Conservation (phyloP, 2,888 invertebrate species). For the Lacanobia wlatinum region DNA sequence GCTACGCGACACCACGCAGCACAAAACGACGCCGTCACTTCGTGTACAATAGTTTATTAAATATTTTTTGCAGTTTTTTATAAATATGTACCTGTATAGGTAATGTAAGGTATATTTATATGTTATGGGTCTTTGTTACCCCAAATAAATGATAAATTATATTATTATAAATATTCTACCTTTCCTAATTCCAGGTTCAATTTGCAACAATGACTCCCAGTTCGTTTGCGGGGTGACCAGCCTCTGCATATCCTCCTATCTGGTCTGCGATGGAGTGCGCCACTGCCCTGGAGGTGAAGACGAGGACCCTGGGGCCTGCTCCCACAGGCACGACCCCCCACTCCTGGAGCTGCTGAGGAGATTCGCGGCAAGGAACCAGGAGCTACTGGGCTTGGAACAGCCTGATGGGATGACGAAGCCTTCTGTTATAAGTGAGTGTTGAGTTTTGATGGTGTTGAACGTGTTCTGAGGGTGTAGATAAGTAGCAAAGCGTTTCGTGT, state of each 20-base stretch:
- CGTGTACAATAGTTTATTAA: no score
- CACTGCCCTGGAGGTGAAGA: conserved; percentile 93
- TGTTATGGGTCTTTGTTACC: no score
- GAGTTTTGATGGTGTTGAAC: neutral
- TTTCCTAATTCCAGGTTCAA: conserved; percentile 76
- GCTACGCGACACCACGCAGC: no score
- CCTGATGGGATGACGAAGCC: conserved; percentile 85
- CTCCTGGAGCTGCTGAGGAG: conserved; percentile 84
- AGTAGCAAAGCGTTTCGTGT: no score
- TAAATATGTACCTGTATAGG: no score
- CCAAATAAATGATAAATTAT: no score
- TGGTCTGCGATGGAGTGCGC: conserved; percentile 92
- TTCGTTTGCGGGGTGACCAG: conserved; percentile 83
- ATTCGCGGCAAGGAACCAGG: conserved; percentile 86
- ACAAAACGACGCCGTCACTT: no score
- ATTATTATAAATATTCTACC: no score
- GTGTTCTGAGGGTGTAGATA: neutral
- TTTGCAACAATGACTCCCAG: conserved; percentile 84
- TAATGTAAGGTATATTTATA: no score
- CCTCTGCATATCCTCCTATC: conserved; percentile 92
- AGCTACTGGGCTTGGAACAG: conserved; percentile 83
- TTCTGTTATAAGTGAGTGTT: conserved; percentile 86
- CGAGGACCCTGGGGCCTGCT: conserved; percentile 86
- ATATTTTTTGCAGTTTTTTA: no score
- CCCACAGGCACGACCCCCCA: conserved; percentile 83